phyloP scores from a whole-genome alignment of 2,797 vertebrate species.

The Scyliorhinus canicula region DNA sequence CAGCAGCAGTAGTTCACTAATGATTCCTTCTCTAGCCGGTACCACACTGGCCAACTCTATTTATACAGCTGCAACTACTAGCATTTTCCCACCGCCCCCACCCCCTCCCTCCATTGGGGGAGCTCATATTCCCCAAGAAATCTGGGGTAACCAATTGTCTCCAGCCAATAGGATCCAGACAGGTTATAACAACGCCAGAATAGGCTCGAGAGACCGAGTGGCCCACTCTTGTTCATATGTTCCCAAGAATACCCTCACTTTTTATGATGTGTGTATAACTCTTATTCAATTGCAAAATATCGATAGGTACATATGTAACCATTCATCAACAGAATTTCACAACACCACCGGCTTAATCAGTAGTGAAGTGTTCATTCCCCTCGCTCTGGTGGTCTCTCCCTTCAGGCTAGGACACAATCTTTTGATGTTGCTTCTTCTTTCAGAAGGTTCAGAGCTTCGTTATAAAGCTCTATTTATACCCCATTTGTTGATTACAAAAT shows the following conservation, averaged over 20 bases:
- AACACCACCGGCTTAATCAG: neutral
- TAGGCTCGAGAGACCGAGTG: neutral
- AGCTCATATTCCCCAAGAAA: too few species aligned
- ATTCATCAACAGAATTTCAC: neutral
- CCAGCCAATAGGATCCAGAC: too few species aligned
- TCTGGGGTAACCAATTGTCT: too few species aligned
- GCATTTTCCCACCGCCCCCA: too few species aligned
- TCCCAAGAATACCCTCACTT: neutral
- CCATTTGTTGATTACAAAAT: neutral
- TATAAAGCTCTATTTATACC: neutral
- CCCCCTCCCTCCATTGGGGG: too few species aligned
- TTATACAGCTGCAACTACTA: too few species aligned
- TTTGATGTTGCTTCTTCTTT: slow-evolving; percentile 2
- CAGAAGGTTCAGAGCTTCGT: neutral
- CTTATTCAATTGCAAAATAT: neutral
- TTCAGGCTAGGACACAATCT: neutral
- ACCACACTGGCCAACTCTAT: too few species aligned
- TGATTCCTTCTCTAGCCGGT: too few species aligned
- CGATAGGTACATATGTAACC: neutral
- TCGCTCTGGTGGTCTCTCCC: neutral
- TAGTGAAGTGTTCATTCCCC: neutral
- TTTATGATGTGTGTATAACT: neutral
- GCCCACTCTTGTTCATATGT: neutral
- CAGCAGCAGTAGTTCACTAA: too few species aligned
- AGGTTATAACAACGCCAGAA: too few species aligned